Evolutionary conservation across 2,113 vertebrate genomes (phyloP).

Genomic region (Phalacrocorax aristotelis): DNA sequence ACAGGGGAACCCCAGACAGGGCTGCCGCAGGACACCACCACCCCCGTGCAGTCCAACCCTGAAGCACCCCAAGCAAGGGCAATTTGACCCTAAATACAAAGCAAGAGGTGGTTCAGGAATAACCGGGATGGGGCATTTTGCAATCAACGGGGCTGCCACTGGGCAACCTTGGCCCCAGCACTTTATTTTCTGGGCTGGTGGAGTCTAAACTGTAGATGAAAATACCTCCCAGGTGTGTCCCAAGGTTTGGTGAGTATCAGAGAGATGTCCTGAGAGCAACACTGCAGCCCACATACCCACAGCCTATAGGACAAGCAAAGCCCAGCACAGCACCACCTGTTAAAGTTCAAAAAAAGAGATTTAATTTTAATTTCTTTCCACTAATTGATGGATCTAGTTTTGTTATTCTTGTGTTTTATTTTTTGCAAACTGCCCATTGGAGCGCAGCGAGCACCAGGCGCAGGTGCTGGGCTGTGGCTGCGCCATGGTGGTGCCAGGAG

Average conservation of each 20-base stretch:
- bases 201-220: not conserved
- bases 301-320: fast-evolving
- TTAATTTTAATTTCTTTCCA: not conserved
- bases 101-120: not conserved
- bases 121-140: not conserved
- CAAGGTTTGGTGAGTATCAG: not conserved
- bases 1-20: fast-evolving
- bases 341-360: not conserved
- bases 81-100: not conserved
- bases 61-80: not conserved
- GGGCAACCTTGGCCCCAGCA: not conserved
- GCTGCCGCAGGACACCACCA: not conserved
- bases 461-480: not conserved
- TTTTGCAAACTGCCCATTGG: not conserved
- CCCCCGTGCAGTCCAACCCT: not conserved
- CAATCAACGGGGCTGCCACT: fast-evolving
- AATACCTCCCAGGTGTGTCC: not conserved
- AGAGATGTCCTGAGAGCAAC: not conserved
- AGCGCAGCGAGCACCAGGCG: fast-evolving
- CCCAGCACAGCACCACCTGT: not conserved
- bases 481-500: not conserved
- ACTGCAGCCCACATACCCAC: not conserved
- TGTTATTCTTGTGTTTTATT: not conserved
- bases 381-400: not conserved
- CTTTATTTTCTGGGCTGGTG: not conserved